These are phyloP conservation scores for Spilosoma lubricipeda DNA, from an alignment of 2,888 invertebrate species.

Conservation along the genomic window DNA sequence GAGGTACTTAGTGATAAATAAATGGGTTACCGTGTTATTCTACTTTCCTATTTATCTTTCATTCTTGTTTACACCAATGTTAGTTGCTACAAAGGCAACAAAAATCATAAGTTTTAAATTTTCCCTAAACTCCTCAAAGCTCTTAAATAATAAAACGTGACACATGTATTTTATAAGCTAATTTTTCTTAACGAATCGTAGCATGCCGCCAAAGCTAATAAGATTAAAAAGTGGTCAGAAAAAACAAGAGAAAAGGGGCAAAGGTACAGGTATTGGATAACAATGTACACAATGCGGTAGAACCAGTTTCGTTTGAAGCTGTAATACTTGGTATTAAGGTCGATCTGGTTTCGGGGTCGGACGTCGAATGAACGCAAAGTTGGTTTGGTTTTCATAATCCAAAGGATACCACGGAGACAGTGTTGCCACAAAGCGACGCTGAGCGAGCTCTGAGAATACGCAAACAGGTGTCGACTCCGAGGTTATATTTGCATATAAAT, in stretches of 20 bases:
- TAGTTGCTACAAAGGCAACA: conserved; percentile 19
- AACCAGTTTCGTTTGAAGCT: conserved; percentile 27
- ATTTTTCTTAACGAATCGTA: conserved; percentile 57
- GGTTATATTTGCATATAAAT: conserved; percentile 87
- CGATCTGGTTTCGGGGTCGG: conserved; percentile 43
- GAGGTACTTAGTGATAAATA: conserved; percentile 54
- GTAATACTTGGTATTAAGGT: conserved; percentile 47
- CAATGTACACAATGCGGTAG: conserved; percentile 34
- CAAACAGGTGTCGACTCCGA: conserved; percentile 86
- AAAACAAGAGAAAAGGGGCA: conserved; percentile 53
- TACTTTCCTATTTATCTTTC: conserved; percentile 47
- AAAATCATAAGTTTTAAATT: conserved; percentile 1
- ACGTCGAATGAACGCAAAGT: conserved; percentile 51
- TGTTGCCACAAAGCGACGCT: conserved; percentile 78
- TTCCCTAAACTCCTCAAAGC: not conserved
- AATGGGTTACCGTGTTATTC: conserved; percentile 39
- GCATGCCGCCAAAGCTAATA: conserved; percentile 54
- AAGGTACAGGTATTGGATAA: conserved; percentile 46
- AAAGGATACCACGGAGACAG: conserved; percentile 79
- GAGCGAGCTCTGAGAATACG: conserved; percentile 81
- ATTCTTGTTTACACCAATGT: conserved; percentile 46
- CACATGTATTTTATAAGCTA: conserved; percentile 51
- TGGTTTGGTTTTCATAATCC: conserved; percentile 67
- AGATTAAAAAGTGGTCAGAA: conserved; percentile 55
- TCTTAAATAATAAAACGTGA: conserved; percentile 37